A percentile compares a stretch with the other conserved stretches of the same genome.
Evolutionary conservation across 2,797 vertebrate genomes (phyloP).

Genomic region (Gymnothorax reevesii): DNA sequence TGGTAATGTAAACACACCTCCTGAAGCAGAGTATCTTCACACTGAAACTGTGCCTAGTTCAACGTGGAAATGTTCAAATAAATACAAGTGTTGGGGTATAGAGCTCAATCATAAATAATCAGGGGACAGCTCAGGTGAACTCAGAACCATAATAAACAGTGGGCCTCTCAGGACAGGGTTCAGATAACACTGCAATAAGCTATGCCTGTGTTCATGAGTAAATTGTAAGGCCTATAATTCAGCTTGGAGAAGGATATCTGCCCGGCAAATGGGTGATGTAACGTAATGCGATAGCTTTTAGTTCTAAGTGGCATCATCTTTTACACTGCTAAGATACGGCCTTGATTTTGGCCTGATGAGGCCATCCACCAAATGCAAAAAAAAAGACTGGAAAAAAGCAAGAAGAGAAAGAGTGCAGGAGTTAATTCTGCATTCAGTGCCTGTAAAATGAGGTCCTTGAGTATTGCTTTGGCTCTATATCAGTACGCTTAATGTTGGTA

Average conservation of each 20-base stretch:
- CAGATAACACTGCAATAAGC: neutral
- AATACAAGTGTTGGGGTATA: neutral
- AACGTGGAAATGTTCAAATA: neutral
- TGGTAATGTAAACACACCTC: neutral
- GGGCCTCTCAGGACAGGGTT: neutral
- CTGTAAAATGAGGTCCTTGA: neutral
- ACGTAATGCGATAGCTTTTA: neutral
- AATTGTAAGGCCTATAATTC: neutral
- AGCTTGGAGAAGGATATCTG: neutral
- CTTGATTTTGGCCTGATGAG: neutral
- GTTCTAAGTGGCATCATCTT: neutral
- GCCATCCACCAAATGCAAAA: neutral
- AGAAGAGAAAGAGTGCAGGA: too few relatives aligned
- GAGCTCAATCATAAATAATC: neutral
- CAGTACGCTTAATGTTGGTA: neutral
- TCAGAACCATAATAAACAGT: neutral
- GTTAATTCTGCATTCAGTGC: neutral
- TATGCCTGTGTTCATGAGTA: neutral
- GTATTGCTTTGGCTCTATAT: neutral
- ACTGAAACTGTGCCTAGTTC: neutral
- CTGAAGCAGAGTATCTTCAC: neutral
- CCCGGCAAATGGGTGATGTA: conserved; percentile 11
- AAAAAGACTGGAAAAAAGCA: neutral
- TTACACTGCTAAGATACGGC: neutral
- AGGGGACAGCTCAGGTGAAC: neutral